A percentile compares a stretch with the other conserved stretches of the same genome.
Evolutionary conservation across 2,797 vertebrate species (phyloP).

Genomic region (Discoglossus pictus): DNA sequence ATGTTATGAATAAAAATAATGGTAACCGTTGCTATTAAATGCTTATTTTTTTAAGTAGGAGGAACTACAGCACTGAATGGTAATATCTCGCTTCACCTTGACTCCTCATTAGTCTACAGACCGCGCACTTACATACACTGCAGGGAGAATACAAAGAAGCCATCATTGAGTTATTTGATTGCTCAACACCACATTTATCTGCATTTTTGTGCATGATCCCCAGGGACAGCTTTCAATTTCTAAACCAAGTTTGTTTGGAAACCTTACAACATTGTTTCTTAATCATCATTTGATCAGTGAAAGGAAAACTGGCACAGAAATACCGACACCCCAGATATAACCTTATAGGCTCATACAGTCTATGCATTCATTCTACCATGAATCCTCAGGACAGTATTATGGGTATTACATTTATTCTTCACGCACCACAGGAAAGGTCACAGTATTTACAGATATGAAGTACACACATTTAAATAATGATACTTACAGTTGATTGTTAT

Average conservation of each 20-base stretch:
- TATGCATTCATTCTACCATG: too few species aligned
- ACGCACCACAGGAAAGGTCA: too few species aligned
- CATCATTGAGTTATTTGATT: conserved; percentile 45
- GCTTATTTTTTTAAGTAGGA: conserved; percentile 29
- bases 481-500: too few species aligned
- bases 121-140: conserved; percentile 15
- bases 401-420: too few species aligned
- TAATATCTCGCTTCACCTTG: conserved; percentile 35
- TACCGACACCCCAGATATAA: too few species aligned
- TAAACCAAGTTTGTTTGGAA: conserved; percentile 35
- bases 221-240: conserved; percentile 23
- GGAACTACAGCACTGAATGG: conserved; percentile 2
- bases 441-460: too few species aligned
- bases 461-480: too few species aligned
- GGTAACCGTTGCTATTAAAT: conserved; percentile 7
- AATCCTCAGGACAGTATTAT: too few species aligned
- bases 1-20: not conserved
- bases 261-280: conserved; percentile 14
- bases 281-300: too few species aligned
- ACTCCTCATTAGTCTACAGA: conserved; percentile 45
- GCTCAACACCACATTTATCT: conserved; percentile 24
- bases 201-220: conserved; percentile 15
- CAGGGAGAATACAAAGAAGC: conserved; percentile 24
- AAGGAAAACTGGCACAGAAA: too few species aligned
- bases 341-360: too few species aligned